A percentile compares a stretch with the other conserved stretches of the same genome.
Evolutionary conservation across 1,140 invertebrate species (phyloP).

Genomic region (Lepidurus apus): DNA sequence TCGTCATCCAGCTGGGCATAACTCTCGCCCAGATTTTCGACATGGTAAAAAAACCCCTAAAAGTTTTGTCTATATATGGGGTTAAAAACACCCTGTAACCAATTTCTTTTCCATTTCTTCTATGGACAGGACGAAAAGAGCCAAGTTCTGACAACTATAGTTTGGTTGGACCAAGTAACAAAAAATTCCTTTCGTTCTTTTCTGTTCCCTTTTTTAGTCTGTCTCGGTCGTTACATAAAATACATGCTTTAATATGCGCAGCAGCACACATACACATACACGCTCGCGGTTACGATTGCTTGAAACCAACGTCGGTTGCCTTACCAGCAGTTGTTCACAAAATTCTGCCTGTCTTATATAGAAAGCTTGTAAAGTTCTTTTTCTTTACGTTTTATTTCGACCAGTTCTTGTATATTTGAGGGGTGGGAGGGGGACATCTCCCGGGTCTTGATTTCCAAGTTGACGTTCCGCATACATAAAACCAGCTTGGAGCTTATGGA

Average conservation of each 20-base stretch:
- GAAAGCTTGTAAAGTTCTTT: too few species aligned
- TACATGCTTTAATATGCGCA: background rate
- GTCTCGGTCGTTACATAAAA: background rate
- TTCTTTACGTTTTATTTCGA: too few species aligned
- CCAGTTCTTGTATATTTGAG: too few species aligned
- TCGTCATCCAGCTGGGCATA: constrained; percentile 54
- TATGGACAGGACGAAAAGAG: constrained; percentile 55
- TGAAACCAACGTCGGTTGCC: background rate
- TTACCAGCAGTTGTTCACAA: background rate
- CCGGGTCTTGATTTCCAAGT: too few species aligned
- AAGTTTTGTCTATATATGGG: too few species aligned
- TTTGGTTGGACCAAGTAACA: constrained; percentile 56
- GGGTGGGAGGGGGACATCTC: too few species aligned
- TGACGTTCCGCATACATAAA: too few species aligned
- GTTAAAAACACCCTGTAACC: background rate
- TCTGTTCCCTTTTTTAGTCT: background rate
- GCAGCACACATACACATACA: background rate
- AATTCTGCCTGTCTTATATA: too few species aligned
- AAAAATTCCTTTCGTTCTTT: constrained; percentile 6
- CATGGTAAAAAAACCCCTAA: constrained; percentile 43
- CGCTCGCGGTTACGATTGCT: background rate
- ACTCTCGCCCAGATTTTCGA: constrained; percentile 58
- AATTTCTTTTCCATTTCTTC: constrained; percentile 32
- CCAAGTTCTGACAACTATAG: constrained; percentile 56
- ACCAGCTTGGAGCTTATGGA: too few species aligned